phyloP scores from a whole-genome alignment of 2,797 vertebrate species.

The Chaenodraco wilsoni region DNA sequence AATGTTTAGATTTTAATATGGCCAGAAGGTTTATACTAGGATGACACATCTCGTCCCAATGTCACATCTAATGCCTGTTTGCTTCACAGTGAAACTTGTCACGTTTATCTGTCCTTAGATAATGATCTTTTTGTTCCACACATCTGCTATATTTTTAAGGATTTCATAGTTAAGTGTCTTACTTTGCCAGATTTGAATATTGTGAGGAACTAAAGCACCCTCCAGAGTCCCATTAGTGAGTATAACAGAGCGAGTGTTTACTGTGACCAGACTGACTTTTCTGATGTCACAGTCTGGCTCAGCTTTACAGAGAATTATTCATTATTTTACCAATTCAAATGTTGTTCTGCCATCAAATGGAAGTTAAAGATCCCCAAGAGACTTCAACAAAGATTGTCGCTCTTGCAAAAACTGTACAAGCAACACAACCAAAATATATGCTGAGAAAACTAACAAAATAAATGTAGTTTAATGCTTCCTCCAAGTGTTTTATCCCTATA shows the following conservation, averaged over 20 bases:
- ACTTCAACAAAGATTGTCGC: constrained; percentile 12
- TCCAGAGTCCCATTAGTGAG: constrained; percentile 40
- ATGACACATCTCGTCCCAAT: constrained; percentile 2
- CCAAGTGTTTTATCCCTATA: not conserved
- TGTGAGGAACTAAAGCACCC: constrained; percentile 18
- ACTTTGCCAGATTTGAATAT: constrained; percentile 11
- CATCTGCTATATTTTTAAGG: constrained; percentile 23
- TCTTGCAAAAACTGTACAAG: constrained; percentile 5
- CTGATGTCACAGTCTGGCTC: constrained; percentile 21
- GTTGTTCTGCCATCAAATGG: constrained; percentile 24
- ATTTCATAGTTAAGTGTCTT: constrained; percentile 35
- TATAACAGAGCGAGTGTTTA: constrained; percentile 42
- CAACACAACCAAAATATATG: not conserved
- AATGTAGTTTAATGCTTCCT: not conserved
- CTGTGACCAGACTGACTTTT: constrained; percentile 31
- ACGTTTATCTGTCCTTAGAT: constrained; percentile 6
- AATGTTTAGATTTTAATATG: constrained; percentile 6
- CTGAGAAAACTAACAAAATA: not conserved
- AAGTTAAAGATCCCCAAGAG: constrained; percentile 10
- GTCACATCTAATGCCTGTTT: constrained; percentile 20
- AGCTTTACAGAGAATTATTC: constrained; percentile 21
- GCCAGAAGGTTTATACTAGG: constrained; percentile 18
- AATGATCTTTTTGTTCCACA: constrained; percentile 13
- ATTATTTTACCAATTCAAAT: constrained; percentile 8
- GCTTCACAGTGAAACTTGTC: constrained; percentile 7